These are phyloP conservation scores for Danio aesculapii DNA, from an alignment of 2,797 vertebrate genomes.

Conservation along the genomic window DNA sequence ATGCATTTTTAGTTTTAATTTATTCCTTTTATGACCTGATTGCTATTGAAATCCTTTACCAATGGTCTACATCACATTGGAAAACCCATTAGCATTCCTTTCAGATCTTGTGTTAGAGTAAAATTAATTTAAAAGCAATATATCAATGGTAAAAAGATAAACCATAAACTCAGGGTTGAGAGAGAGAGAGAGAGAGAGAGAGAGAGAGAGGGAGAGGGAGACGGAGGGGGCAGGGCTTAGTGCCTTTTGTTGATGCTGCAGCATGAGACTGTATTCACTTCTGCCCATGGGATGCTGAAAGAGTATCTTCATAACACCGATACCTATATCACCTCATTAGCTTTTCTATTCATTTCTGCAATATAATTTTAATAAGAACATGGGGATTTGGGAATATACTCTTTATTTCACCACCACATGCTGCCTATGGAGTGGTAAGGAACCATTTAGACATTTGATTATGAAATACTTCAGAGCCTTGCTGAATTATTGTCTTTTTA, in stretches of 20 bases:
- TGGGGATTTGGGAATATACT: slow-evolving; percentile 65
- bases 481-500: not conserved
- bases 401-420: slow-evolving; percentile 63
- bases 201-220: slow-evolving; percentile 1
- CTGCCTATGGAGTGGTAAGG: slow-evolving; percentile 71
- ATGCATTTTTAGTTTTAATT: too few relatives aligned
- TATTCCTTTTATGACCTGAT: not conserved
- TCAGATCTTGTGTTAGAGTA: not conserved
- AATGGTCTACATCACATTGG: not conserved
- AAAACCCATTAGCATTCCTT: not conserved
- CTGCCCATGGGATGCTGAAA: slow-evolving; percentile 12
- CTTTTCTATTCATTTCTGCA: not conserved
- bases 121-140: not conserved
- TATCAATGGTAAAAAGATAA: not conserved
- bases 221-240: not conserved
- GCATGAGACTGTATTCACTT: slow-evolving; percentile 20
- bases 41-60: not conserved
- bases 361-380: slow-evolving; percentile 16
- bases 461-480: not conserved
- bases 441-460: not conserved
- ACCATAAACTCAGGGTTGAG: too few relatives aligned
- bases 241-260: slow-evolving; percentile 30
- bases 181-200: slow-evolving; percentile 3
- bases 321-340: not conserved
- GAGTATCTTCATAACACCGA: not conserved